Evolutionary conservation across 2,113 vertebrate genomes (phyloP).

Genomic region (Galemys pyrenaicus): DNA sequence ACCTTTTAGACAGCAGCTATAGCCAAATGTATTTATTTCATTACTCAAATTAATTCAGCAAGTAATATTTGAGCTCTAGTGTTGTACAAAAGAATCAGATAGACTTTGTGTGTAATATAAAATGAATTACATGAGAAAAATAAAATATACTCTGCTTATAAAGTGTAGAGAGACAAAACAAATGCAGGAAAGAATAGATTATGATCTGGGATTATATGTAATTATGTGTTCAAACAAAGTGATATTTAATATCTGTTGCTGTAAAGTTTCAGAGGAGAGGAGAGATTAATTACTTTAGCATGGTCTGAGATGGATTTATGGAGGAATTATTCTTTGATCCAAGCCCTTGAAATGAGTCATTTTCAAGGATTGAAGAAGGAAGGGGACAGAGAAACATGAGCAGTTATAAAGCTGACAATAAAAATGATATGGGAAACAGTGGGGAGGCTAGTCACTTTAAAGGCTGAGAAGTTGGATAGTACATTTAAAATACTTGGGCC

Average conservation of each 20-base stretch:
- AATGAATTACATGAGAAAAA: slow-evolving; percentile 9
- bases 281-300: not conserved
- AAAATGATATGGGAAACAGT: not conserved
- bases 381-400: not conserved
- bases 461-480: not conserved
- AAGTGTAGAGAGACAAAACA: not conserved
- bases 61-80: not conserved
- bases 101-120: not conserved
- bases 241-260: not conserved
- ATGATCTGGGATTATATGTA: not conserved
- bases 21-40: slow-evolving; percentile 25
- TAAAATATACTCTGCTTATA: slow-evolving; percentile 13
- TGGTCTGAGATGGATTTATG: not conserved
- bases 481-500: not conserved
- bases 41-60: not conserved
- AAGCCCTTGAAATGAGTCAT: not conserved
- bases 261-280: not conserved
- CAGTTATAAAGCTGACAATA: not conserved
- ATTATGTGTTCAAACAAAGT: slow-evolving; percentile 11
- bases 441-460: not conserved
- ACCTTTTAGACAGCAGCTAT: not conserved
- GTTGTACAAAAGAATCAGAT: not conserved
- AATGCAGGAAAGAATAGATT: not conserved
- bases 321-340: not conserved
- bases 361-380: not conserved